Evolutionary conservation across 2,888 invertebrate genomes (phyloP).

Genomic region (Saturnia pavonia): DNA sequence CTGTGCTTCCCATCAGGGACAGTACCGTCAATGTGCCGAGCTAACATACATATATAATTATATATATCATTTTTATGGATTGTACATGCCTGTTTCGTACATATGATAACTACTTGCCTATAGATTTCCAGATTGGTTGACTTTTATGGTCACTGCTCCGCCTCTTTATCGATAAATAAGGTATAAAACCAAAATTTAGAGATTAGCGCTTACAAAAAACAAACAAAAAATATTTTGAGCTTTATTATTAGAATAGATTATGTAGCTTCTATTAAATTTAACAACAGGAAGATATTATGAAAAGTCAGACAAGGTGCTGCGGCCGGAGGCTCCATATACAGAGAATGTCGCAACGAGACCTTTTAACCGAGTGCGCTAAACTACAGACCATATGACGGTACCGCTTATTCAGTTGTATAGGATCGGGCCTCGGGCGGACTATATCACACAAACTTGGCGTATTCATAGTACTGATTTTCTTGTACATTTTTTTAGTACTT

Average conservation of each 20-base stretch:
- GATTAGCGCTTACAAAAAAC: no score
- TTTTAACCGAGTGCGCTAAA: constrained; percentile 56
- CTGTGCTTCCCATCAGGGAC: no score
- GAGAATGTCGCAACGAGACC: constrained; percentile 53
- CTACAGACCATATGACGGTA: constrained; percentile 35
- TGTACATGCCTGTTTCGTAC: no score
- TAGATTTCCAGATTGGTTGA: no score
- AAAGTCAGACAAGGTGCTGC: constrained; percentile 13
- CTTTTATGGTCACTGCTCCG: no score
- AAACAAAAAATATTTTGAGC: no score
- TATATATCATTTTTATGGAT: no score
- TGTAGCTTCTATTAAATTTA: not conserved
- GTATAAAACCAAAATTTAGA: no score
- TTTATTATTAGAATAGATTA: not conserved
- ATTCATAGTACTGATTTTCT: constrained; percentile 12
- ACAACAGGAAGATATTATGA: constrained; percentile 18
- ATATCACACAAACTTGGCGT: constrained; percentile 30
- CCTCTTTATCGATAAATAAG: no score
- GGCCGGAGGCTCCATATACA: constrained; percentile 22
- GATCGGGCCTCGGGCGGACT: constrained; percentile 51
- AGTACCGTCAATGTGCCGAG: no score
- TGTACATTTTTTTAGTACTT: not conserved
- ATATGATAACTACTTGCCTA: no score
- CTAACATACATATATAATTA: no score
- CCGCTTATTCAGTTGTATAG: constrained; percentile 51